Percentiles rank a stretch among this genome's conserved stretches.
Conservation (phyloP, 2,113 vertebrate genomes). For the Bucco capensis region DNA sequence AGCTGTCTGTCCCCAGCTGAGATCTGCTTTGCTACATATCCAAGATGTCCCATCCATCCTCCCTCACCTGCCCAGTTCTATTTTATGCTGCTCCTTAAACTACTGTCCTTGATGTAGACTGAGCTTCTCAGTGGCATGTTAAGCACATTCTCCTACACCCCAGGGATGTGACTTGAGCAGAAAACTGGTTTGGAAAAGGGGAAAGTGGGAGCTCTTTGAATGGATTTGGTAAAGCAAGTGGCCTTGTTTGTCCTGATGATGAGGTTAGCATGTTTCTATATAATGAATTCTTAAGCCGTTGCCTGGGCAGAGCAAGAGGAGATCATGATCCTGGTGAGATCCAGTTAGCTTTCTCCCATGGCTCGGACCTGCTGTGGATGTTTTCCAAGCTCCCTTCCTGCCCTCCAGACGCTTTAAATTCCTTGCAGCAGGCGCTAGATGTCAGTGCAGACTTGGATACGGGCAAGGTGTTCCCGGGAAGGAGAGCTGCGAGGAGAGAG, state of each 20-base stretch:
- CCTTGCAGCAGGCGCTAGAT: slow-evolving; percentile 40
- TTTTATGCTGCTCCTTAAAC: neutral
- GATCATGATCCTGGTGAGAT: neutral
- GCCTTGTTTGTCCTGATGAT: neutral
- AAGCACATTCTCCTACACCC: neutral
- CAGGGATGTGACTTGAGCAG: neutral
- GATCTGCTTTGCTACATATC: neutral
- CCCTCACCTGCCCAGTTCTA: neutral
- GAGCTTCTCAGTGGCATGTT: neutral
- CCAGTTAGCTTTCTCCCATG: neutral
- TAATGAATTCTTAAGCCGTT: neutral
- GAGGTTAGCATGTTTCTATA: fast-evolving
- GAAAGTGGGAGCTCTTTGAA: neutral
- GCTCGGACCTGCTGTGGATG: neutral
- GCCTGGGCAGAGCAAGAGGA: neutral
- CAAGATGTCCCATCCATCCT: neutral
- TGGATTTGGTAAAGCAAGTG: neutral
- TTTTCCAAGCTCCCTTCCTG: neutral
- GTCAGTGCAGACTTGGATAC: slow-evolving; percentile 48
- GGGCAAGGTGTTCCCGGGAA: neutral
- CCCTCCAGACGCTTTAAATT: neutral
- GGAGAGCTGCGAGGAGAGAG: neutral
- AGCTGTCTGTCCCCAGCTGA: neutral
- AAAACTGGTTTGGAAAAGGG: neutral
- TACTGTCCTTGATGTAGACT: neutral